A percentile compares a stretch with the other conserved stretches of the same genome.
phyloP scores from a whole-genome alignment of 2,113 vertebrate genomes.

The Cheirogaleus medius region DNA sequence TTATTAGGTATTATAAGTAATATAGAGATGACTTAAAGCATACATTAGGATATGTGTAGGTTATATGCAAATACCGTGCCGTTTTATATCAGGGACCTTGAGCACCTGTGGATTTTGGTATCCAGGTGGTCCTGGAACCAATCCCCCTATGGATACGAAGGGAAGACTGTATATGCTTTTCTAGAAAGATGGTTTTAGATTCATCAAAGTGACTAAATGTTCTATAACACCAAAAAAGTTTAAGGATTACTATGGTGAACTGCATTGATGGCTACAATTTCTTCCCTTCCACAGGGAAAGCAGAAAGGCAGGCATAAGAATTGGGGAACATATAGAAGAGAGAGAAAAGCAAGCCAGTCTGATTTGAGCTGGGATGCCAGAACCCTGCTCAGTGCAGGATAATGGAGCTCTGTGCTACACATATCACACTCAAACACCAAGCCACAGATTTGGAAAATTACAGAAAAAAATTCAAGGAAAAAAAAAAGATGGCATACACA shows the following conservation, averaged over 20 bases:
- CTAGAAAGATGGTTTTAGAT: background rate
- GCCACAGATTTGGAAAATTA: background rate
- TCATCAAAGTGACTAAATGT: background rate
- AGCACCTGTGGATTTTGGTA: background rate
- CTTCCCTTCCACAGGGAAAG: background rate
- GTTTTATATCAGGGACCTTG: background rate
- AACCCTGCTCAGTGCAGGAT: background rate
- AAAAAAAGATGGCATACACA: background rate
- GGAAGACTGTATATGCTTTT: background rate
- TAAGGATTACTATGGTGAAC: too few relatives aligned
- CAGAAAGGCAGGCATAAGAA: background rate
- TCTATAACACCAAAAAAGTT: background rate
- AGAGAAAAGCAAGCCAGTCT: background rate
- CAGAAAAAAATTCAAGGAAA: background rate
- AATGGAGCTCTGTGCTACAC: fast-evolving
- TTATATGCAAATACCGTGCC: background rate
- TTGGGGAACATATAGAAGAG: background rate
- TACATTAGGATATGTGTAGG: background rate
- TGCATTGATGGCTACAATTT: background rate
- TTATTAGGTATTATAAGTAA: background rate
- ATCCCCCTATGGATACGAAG: background rate
- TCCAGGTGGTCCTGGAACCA: background rate
- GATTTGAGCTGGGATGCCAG: background rate
- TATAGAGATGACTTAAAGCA: background rate
- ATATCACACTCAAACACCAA: fast-evolving